phyloP scores from a whole-genome alignment of 2,888 invertebrate genomes.

The Malthinus seriepunctatus region DNA sequence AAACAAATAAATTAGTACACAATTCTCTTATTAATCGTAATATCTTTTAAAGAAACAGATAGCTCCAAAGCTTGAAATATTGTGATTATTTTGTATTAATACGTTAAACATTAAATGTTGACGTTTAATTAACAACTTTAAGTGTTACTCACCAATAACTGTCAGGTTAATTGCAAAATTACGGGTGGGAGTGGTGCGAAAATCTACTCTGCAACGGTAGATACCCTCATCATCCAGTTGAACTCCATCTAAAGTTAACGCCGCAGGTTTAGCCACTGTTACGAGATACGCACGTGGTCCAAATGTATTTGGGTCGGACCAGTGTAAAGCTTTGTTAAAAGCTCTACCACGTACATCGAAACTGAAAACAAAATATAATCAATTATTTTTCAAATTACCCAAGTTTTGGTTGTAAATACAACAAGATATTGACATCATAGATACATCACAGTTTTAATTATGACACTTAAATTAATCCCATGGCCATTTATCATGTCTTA shows the following conservation, averaged over 20 bases:
- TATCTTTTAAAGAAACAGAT: neutral
- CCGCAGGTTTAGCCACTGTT: conserved; percentile 77
- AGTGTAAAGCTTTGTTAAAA: conserved; percentile 79
- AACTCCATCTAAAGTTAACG: conserved; percentile 80
- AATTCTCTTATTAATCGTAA: neutral
- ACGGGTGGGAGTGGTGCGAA: conserved; percentile 85
- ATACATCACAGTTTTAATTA: conserved; percentile 14
- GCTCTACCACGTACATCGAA: conserved; percentile 84
- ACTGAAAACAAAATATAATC: conserved; percentile 59
- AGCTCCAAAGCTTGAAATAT: conserved; percentile 1
- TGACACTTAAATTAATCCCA: conserved; percentile 31
- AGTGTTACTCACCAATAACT: conserved; percentile 77
- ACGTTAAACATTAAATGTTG: conserved; percentile 1
- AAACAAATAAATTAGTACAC: too few species aligned
- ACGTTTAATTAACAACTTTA: conserved; percentile 9
- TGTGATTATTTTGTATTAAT: conserved; percentile 7
- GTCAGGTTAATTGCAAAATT: conserved; percentile 87
- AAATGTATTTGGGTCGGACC: conserved; percentile 82
- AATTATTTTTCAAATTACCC: neutral
- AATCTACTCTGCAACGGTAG: conserved; percentile 89
- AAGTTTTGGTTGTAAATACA: neutral
- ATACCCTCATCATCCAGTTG: conserved; percentile 84
- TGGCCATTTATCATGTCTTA: conserved; percentile 35
- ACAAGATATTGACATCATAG: conserved; percentile 2
- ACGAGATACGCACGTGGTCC: conserved; percentile 86